phyloP scores from a whole-genome alignment of 2,113 vertebrate genomes.

The Myocastor coypus region DNA sequence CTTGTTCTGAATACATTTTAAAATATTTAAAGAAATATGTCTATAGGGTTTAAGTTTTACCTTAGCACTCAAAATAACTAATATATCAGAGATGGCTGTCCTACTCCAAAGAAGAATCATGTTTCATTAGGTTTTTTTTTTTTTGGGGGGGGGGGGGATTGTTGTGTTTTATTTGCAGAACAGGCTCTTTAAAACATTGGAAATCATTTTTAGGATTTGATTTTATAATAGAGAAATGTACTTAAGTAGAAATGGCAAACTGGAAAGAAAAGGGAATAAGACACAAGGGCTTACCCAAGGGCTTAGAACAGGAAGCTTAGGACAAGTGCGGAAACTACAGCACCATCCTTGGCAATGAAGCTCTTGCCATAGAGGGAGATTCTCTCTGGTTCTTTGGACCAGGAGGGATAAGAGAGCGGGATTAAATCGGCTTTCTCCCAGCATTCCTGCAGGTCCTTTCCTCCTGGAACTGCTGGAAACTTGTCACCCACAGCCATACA shows the following conservation, averaged over 20 bases:
- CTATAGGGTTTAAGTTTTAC: not conserved
- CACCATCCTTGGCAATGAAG: not conserved
- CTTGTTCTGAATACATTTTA: too few species aligned
- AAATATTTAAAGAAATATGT: not conserved
- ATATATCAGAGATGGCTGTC: not conserved
- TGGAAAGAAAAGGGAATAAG: not conserved
- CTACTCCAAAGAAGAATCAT: not conserved
- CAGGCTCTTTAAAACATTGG: not conserved
- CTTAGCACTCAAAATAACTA: not conserved
- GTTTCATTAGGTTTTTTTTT: not conserved
- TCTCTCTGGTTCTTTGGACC: not conserved
- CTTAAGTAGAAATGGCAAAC: not conserved
- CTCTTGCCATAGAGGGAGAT: not conserved
- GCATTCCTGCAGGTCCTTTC: not conserved
- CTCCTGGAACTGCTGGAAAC: not conserved
- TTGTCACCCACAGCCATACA: not conserved
- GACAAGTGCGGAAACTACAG: too few species aligned
- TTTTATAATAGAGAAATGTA: not conserved
- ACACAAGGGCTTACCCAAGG: too few species aligned
- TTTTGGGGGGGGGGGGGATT: too few species aligned
- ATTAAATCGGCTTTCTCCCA: not conserved
- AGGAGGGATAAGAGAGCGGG: not conserved
- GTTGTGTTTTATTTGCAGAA: too few species aligned
- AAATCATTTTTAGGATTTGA: not conserved
- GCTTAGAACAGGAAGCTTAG: too few species aligned